These are phyloP conservation scores for Acrobasis consociella DNA, from an alignment of 2,888 invertebrate genomes.

Conservation along the genomic window DNA sequence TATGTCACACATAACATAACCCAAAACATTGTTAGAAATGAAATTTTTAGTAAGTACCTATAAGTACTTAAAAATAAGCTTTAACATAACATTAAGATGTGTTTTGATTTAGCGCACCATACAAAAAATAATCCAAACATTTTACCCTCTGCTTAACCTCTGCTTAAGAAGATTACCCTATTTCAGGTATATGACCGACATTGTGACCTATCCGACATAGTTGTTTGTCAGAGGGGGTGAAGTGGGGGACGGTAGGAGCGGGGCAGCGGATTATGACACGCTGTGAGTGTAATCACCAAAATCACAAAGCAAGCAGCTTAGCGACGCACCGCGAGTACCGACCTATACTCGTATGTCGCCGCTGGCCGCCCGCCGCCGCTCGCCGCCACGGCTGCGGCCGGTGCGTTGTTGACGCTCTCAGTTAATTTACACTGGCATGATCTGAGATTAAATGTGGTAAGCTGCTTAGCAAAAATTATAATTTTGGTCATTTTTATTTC, in stretches of 20 bases:
- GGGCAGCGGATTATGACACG: background rate
- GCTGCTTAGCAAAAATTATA: background rate
- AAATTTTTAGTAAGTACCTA: too few species aligned
- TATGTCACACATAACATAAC: too few species aligned
- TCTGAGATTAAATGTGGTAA: background rate
- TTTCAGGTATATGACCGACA: too few species aligned
- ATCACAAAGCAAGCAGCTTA: slow-evolving; percentile 7
- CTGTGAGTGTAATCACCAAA: background rate
- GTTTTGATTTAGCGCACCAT: too few species aligned
- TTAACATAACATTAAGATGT: too few species aligned
- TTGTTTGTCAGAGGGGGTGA: background rate
- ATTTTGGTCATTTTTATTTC: too few species aligned
- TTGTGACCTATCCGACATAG: background rate
- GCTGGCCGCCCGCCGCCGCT: background rate
- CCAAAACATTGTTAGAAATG: too few species aligned
- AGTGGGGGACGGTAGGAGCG: background rate
- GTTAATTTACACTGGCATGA: background rate
- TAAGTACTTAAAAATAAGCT: too few species aligned
- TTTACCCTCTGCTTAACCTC: too few species aligned
- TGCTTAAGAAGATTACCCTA: too few species aligned
- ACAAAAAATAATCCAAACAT: too few species aligned
- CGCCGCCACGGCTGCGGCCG: background rate
- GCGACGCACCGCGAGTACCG: background rate
- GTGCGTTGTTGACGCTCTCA: background rate
- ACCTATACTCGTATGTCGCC: background rate